Conservation (phyloP, 2,888 invertebrate species). For the Ormyrus rosae region DNA sequence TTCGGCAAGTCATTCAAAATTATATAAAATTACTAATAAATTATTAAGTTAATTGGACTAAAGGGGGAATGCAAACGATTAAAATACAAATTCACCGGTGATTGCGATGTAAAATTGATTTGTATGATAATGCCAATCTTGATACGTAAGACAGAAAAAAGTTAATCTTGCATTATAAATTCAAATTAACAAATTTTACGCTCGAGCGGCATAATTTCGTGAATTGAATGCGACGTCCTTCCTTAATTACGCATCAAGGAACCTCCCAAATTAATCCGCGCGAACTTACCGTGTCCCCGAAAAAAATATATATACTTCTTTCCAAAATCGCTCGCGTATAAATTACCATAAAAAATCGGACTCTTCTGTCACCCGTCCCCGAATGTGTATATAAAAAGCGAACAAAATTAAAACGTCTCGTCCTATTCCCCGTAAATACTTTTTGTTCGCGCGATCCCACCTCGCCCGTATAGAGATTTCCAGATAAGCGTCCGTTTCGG, state of each 20-base stretch:
- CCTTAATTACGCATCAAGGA: constrained; percentile 9
- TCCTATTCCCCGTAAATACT: not conserved
- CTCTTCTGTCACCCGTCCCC: too few relatives aligned
- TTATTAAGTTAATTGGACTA: not conserved
- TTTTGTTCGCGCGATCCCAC: not conserved
- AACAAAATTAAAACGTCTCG: constrained; percentile 13
- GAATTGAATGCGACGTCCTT: constrained; percentile 7
- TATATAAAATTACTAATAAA: too few relatives aligned
- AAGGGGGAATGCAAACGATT: too few relatives aligned
- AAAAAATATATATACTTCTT: constrained; percentile 10
- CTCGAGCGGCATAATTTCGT: not conserved
- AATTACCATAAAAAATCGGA: constrained; percentile 26
- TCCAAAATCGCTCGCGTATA: constrained; percentile 13
- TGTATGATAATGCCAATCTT: not conserved
- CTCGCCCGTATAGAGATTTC: constrained; percentile 8
- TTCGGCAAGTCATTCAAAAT: too few relatives aligned
- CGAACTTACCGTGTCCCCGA: not conserved
- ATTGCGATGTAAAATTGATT: too few relatives aligned
- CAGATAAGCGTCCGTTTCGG: constrained; percentile 15
- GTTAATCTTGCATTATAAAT: constrained; percentile 11
- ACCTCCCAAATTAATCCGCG: constrained; percentile 18
- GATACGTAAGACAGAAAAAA: not conserved
- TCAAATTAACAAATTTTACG: not conserved
- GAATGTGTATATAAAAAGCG: too few relatives aligned
- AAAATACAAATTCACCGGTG: too few relatives aligned